Evolutionary conservation across 2,113 vertebrate genomes (phyloP).

Genomic region (Indicator indicator): DNA sequence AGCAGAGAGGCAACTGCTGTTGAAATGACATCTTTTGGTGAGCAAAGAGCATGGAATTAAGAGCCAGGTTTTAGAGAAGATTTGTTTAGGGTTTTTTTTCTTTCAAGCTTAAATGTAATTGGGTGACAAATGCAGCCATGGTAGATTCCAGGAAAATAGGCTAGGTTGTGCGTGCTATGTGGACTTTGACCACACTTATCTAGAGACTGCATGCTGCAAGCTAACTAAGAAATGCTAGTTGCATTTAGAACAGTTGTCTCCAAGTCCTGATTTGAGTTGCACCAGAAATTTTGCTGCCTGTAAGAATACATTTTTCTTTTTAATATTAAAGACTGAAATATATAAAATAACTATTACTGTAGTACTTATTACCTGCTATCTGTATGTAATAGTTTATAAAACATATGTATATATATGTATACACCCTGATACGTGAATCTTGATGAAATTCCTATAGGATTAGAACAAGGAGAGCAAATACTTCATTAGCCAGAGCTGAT

Average conservation of each 20-base stretch:
- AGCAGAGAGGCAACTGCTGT: neutral
- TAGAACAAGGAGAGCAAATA: neutral
- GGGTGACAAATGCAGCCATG: neutral
- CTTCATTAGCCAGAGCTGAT: neutral
- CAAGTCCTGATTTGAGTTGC: neutral
- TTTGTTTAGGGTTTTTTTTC: too few relatives aligned
- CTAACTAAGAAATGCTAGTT: neutral
- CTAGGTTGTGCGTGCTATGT: neutral
- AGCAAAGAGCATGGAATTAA: neutral
- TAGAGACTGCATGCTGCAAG: neutral
- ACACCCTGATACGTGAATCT: neutral
- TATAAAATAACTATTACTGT: neutral
- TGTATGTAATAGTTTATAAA: neutral
- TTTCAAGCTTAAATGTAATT: neutral
- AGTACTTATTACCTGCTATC: neutral
- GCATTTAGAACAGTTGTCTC: neutral
- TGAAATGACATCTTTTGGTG: neutral
- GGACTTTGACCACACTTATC: conserved; percentile 11
- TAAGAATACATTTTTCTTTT: neutral
- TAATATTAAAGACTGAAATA: neutral
- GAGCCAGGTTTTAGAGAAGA: neutral
- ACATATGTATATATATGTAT: neutral
- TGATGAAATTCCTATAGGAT: neutral
- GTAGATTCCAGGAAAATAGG: neutral
- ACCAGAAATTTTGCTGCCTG: neutral